A percentile compares a stretch with the other conserved stretches of the same genome.
phyloP scores from a whole-genome alignment of 2,797 vertebrate species.

The Chelon labrosus region DNA sequence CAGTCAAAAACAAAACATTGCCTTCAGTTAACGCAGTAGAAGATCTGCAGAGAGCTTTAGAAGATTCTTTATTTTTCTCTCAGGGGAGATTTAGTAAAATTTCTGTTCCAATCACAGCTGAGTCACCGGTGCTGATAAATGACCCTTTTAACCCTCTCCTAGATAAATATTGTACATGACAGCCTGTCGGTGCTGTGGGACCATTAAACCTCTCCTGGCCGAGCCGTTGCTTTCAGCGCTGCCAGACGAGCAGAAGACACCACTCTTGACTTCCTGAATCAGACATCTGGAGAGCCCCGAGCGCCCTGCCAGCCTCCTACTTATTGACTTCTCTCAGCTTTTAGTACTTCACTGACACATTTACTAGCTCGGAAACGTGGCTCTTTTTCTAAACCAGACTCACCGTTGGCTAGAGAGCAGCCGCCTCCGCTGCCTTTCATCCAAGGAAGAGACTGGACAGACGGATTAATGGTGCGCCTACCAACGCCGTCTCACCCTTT shows the following conservation, averaged over 20 bases:
- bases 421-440: background rate
- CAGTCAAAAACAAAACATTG: too few relatives aligned
- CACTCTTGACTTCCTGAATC: constrained; percentile 34
- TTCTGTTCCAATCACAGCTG: background rate
- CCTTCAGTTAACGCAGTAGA: too few relatives aligned
- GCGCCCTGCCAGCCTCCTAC: constrained; percentile 42
- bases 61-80: too few relatives aligned
- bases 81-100: too few relatives aligned
- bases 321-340: constrained; percentile 53
- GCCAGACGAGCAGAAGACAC: constrained; percentile 27
- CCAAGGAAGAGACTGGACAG: too few relatives aligned
- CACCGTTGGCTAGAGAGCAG: too few relatives aligned
- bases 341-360: constrained; percentile 34
- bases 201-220: constrained; percentile 18
- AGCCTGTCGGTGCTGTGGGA: background rate
- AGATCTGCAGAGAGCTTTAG: too few relatives aligned
- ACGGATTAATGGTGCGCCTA: background rate
- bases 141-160: constrained; percentile 1
- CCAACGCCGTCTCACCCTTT: background rate
- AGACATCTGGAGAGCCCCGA: constrained; percentile 56
- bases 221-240: constrained; percentile 13
- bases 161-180: background rate
- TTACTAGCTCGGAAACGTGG: constrained; percentile 21
- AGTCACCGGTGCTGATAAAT: constrained; percentile 31
- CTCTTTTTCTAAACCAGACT: background rate